Conservation (phyloP, 1,140 invertebrate species). For the Thaumatotibia leucotreta region DNA sequence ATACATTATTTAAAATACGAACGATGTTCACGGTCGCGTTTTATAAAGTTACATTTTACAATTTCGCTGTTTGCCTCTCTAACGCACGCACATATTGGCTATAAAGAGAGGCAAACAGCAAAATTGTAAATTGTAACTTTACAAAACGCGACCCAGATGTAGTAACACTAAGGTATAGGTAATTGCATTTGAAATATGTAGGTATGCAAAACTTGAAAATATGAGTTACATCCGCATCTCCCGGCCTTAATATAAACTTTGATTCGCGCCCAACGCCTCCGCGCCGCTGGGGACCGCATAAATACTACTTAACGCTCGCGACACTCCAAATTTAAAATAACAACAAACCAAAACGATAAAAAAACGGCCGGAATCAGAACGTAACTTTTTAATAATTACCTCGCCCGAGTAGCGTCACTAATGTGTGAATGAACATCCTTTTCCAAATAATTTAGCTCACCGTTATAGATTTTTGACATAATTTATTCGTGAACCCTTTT, state of each 20-base stretch:
- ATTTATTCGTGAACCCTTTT: slow-evolving; percentile 64
- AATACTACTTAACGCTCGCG: slow-evolving; percentile 70
- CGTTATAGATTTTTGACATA: slow-evolving; percentile 61
- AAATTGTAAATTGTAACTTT: no score
- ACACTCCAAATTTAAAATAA: slow-evolving; percentile 60
- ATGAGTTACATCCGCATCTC: not conserved
- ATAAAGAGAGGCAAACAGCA: no score
- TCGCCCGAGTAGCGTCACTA: slow-evolving; percentile 64
- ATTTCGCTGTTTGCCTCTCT: no score
- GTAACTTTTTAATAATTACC: slow-evolving; percentile 73
- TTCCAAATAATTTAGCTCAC: slow-evolving; percentile 65
- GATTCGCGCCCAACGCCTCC: slow-evolving; percentile 44
- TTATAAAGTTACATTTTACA: no score
- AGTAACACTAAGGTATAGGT: no score
- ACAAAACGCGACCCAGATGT: no score
- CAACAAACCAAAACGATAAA: slow-evolving; percentile 34
- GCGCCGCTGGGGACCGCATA: slow-evolving; percentile 67
- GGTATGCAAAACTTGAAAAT: not conserved
- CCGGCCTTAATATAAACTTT: slow-evolving; percentile 17
- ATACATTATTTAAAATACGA: no score
- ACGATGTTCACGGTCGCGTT: no score
- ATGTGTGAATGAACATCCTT: slow-evolving; percentile 66
- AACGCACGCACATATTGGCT: no score
- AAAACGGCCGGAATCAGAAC: slow-evolving; percentile 41
- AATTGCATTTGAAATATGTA: no score